Percentiles rank a stretch among this genome's conserved stretches.
Evolutionary conservation across 2,888 invertebrate species (phyloP).

Genomic region (Cataglyphis cursor): DNA sequence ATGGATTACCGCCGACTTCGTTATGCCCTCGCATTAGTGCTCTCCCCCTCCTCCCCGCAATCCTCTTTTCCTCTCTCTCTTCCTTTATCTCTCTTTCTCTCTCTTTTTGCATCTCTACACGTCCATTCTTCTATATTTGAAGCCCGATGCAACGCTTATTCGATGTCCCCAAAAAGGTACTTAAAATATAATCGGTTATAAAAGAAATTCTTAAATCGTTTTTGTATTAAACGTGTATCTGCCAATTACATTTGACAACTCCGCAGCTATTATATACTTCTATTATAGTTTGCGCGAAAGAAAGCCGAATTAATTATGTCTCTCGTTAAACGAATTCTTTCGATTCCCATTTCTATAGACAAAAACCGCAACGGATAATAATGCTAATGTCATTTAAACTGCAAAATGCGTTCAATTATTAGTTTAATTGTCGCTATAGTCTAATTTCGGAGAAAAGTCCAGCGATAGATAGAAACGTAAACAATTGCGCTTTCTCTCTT

Average conservation of each 20-base stretch:
- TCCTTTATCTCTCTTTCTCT: constrained; percentile 54
- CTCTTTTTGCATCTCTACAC: constrained; percentile 46
- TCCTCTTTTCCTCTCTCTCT: constrained; percentile 60
- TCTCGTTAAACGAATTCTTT: constrained; percentile 29
- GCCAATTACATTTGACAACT: constrained; percentile 53
- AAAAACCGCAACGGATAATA: constrained; percentile 11
- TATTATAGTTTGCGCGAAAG: constrained; percentile 28
- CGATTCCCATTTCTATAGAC: not conserved
- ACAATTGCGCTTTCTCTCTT: not conserved
- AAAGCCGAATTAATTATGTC: constrained; percentile 46
- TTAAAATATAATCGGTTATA: constrained; percentile 61
- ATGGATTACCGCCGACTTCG: constrained; percentile 79
- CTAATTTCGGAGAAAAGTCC: constrained; percentile 32
- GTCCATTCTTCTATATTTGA: constrained; percentile 67
- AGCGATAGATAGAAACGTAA: constrained; percentile 20
- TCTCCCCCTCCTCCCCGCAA: constrained; percentile 59
- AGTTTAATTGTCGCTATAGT: constrained; percentile 9
- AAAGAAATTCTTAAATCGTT: constrained; percentile 67
- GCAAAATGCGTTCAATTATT: not conserved
- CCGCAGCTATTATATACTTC: constrained; percentile 36
- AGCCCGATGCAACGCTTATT: constrained; percentile 67
- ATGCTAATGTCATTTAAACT: not conserved
- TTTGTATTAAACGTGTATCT: constrained; percentile 56
- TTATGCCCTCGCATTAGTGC: constrained; percentile 76
- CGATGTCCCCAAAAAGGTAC: constrained; percentile 67